Evolutionary conservation across 30 jellyfish, hydroid and myxozoan genomes (phyloP).

Genomic region (Phacellophora camtschatica): DNA sequence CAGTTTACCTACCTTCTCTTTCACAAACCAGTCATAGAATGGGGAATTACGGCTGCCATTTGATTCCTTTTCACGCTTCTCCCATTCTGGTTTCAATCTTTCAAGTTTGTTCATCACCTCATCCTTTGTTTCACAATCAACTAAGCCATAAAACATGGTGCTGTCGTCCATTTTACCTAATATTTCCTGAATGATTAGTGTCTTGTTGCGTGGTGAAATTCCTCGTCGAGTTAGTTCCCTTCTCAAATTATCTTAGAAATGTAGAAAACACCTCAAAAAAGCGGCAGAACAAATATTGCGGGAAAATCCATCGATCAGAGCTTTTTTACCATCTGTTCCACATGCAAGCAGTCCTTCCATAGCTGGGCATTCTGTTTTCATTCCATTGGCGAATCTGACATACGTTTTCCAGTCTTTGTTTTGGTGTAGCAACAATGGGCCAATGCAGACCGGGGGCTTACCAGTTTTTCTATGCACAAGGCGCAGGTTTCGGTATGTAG

Average conservation of each 20-base stretch:
- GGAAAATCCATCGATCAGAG: not conserved
- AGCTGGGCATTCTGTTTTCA: not conserved
- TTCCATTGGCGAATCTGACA: not conserved
- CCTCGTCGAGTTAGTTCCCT: not conserved
- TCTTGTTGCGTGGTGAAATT: not conserved
- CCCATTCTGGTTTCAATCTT: not conserved
- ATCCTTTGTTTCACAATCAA: not conserved
- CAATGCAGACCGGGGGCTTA: not conserved
- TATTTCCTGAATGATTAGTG: not conserved
- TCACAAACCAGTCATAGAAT: not conserved
- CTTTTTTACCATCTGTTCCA: slow-evolving; percentile 1
- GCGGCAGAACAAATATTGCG: not conserved
- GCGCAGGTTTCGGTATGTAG: not conserved
- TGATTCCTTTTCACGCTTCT: not conserved
- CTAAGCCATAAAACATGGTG: not conserved
- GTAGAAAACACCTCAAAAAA: not conserved
- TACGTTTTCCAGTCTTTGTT: not conserved
- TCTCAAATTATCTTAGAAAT: not conserved
- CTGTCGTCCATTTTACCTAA: not conserved
- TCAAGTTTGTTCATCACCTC: not conserved
- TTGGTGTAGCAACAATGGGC: slow-evolving; percentile 1
- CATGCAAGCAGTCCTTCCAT: not conserved
- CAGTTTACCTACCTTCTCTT: not conserved
- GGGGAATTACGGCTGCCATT: not conserved
- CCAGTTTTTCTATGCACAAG: not conserved